phyloP scores from a whole-genome alignment of 2,888 invertebrate genomes.

The Andrena minutula region DNA sequence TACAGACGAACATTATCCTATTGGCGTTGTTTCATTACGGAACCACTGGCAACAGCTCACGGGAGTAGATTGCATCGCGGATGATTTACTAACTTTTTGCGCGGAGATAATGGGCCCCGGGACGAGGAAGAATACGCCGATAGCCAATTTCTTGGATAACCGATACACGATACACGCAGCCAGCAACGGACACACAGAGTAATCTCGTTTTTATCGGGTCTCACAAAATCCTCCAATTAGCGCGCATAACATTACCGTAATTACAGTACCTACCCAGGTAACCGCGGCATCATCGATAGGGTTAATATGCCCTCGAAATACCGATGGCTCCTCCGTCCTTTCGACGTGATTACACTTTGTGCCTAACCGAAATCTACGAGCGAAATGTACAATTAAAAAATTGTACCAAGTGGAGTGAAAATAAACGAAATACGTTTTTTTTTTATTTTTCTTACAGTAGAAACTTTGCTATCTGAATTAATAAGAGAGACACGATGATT shows the following conservation, averaged over 20 bases:
- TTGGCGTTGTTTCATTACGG: constrained; percentile 52
- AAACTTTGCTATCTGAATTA: not conserved
- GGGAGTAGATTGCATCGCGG: constrained; percentile 59
- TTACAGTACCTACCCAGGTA: constrained; percentile 74
- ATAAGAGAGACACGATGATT: too few relatives aligned
- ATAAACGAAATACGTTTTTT: not conserved
- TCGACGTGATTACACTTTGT: constrained; percentile 52
- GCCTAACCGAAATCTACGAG: constrained; percentile 2
- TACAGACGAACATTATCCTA: constrained; percentile 43
- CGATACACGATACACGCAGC: constrained; percentile 64
- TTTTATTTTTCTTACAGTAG: not conserved
- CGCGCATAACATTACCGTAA: constrained; percentile 82
- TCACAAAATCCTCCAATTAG: constrained; percentile 81
- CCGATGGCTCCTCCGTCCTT: constrained; percentile 40
- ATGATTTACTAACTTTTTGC: constrained; percentile 66
- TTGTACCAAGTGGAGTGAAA: constrained; percentile 16
- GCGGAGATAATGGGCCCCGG: constrained; percentile 61
- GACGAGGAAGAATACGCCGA: constrained; percentile 65
- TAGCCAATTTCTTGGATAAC: constrained; percentile 78
- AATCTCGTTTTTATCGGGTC: constrained; percentile 80
- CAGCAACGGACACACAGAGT: constrained; percentile 68
- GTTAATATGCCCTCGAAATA: constrained; percentile 75
- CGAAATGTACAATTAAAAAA: constrained; percentile 47
- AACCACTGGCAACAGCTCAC: constrained; percentile 1
- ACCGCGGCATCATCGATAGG: constrained; percentile 74